These are phyloP conservation scores for Leucophenga montana DNA, from an alignment of 2,888 invertebrate species.

Conservation along the genomic window DNA sequence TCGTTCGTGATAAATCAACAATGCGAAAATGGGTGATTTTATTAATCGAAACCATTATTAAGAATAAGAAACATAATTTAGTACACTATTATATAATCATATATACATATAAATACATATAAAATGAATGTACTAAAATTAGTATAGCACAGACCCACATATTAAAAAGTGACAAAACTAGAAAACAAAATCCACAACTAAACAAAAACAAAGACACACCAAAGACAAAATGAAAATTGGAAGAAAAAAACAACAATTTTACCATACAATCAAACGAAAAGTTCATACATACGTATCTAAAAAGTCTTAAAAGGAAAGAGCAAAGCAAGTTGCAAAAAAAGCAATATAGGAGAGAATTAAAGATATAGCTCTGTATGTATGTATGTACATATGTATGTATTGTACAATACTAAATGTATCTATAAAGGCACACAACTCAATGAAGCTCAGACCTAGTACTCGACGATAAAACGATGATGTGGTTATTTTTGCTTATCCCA, in stretches of 20 bases:
- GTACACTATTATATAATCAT: too few relatives aligned
- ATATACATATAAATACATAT: too few relatives aligned
- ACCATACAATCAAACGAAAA: too few relatives aligned
- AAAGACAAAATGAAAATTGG: background rate
- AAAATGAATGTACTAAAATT: background rate
- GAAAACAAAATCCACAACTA: background rate
- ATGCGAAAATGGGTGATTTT: too few relatives aligned
- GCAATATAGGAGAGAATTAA: background rate
- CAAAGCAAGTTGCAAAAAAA: background rate
- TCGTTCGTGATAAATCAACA: too few relatives aligned
- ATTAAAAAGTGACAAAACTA: background rate
- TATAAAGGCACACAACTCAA: too few relatives aligned
- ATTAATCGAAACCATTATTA: too few relatives aligned
- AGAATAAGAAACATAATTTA: too few relatives aligned
- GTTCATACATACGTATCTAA: background rate
- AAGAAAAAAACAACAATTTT: background rate
- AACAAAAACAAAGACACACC: background rate
- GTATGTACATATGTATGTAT: too few relatives aligned
- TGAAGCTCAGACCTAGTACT: too few relatives aligned
- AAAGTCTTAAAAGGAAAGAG: background rate
- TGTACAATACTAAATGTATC: too few relatives aligned
- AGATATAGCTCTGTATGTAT: background rate
- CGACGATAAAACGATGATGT: constrained; percentile 13
- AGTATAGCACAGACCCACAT: background rate
- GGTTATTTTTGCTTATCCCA: background rate